Evolutionary conservation across 2,797 vertebrate genomes (phyloP), one percentile per base, ranked within the genome.

Genomic region (Hydrocynus forskahlii): DNA sequence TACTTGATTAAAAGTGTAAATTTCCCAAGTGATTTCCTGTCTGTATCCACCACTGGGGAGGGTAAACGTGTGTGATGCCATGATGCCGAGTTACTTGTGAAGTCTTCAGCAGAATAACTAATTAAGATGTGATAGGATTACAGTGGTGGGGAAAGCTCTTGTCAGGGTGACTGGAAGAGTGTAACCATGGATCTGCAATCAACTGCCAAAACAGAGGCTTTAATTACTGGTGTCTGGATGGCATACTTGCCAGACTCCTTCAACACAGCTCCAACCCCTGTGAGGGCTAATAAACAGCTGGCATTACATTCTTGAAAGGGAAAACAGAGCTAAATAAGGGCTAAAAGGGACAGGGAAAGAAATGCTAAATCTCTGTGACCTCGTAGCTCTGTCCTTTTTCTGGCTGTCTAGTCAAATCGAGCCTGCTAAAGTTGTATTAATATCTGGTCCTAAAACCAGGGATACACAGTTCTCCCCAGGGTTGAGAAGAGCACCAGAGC

Each of bases 201-300:
- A 89, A 76, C 38, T 64, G 80, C 59, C 60, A 82, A 57, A 75
- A 80, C 67, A 84, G 60, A 81, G 68, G 69, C 68, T 76, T 71
- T 90, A 88, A 90, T 90, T 89, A 90, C 80, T 29, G 50, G 12
- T 81, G 82, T 84, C 60, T 60, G 67, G 76, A 73, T 73, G 83
- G 76, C 69, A 19, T 25, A 9, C 76, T 73, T 60, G 76, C 86
- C 75, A 81, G 72, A 83, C 71, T 52, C 78, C 70, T 74, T 80
- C 78, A 76, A 75, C 60, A 60, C 67, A 78, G 60, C 82, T 67
- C 72, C 70, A 38, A 81, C 73, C 59, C 43, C 81, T 71, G 64
- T 45, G 23, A 50, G 70, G 45, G 5, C 71, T 84, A 86, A 87
- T 84, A 77, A 29, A 78, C 75, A 80, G 81, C 84, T 87, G 81